Evolutionary conservation across 2,888 invertebrate species (phyloP).

Genomic region (Eretmocerus hayati): DNA sequence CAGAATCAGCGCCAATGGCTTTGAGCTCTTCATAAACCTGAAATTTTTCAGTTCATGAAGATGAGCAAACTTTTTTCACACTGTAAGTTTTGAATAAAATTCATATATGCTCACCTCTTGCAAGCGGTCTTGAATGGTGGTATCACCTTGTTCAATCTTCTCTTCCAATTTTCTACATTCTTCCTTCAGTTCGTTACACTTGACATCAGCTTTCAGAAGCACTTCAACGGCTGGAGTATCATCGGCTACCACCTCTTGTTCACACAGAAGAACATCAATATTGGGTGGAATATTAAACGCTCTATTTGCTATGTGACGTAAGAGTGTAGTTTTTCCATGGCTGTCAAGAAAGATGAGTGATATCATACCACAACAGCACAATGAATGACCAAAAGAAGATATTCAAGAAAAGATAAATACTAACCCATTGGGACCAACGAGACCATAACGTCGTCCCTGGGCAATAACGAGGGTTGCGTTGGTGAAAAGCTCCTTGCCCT

Average conservation of each 20-base stretch:
- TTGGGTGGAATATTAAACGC: constrained; percentile 91
- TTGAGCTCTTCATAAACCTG: constrained; percentile 89
- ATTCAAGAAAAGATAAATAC: constrained; percentile 22
- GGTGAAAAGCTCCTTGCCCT: constrained; percentile 94
- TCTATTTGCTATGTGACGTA: constrained; percentile 85
- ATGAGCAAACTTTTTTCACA: too few species aligned
- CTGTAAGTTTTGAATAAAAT: constrained; percentile 1
- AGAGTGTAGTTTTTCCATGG: constrained; percentile 95
- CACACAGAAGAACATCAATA: constrained; percentile 94
- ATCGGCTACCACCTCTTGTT: constrained; percentile 96
- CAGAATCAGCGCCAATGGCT: constrained; percentile 95
- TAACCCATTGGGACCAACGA: constrained; percentile 96
- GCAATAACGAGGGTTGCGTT: constrained; percentile 93
- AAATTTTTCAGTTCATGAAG: constrained; percentile 9
- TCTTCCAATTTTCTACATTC: constrained; percentile 80
- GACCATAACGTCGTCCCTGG: constrained; percentile 87
- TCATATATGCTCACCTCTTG: constrained; percentile 59
- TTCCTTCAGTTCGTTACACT: constrained; percentile 71
- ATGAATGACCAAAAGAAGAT: constrained; percentile 1
- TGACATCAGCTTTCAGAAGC: constrained; percentile 87
- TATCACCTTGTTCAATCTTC: constrained; percentile 64
- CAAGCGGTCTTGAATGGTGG: constrained; percentile 67
- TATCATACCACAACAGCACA: neutral
- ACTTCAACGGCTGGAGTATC: constrained; percentile 89
- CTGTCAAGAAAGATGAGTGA: constrained; percentile 44